Conservation (phyloP, 2,113 vertebrate species). For the Myxocyprinus asiaticus region DNA sequence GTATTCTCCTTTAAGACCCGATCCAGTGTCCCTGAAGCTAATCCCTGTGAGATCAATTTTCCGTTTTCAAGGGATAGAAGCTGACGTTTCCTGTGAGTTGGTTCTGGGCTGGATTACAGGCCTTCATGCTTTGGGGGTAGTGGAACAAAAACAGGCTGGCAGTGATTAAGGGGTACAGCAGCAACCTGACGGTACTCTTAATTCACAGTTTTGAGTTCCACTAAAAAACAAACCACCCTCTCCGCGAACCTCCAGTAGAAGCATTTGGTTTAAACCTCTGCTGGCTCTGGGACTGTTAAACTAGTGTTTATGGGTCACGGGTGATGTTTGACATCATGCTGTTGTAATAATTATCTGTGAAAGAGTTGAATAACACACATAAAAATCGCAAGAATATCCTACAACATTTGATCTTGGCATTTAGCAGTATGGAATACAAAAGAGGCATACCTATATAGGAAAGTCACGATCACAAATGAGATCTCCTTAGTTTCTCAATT, state of each 20-base stretch:
- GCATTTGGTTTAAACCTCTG: conserved; percentile 6
- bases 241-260: not conserved
- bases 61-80: not conserved
- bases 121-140: conserved; percentile 26
- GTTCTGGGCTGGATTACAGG: conserved; percentile 35
- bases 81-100: conserved; percentile 25
- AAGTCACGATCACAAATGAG: not conserved
- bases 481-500: not conserved
- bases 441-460: not conserved
- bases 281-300: not conserved
- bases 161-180: conserved; percentile 23
- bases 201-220: conserved; percentile 18
- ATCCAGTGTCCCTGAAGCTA: not conserved
- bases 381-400: not conserved
- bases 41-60: conserved; percentile 14
- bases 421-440: not conserved
- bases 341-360: conserved; percentile 6
- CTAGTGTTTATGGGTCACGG: not conserved
- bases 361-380: not conserved
- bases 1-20: not conserved
- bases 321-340: not conserved
- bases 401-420: not conserved
- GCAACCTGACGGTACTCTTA: not conserved
- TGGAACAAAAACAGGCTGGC: conserved; percentile 9
- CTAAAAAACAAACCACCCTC: conserved; percentile 21